Conservation (phyloP, 2,888 invertebrate genomes). For the Pammene aurita region DNA sequence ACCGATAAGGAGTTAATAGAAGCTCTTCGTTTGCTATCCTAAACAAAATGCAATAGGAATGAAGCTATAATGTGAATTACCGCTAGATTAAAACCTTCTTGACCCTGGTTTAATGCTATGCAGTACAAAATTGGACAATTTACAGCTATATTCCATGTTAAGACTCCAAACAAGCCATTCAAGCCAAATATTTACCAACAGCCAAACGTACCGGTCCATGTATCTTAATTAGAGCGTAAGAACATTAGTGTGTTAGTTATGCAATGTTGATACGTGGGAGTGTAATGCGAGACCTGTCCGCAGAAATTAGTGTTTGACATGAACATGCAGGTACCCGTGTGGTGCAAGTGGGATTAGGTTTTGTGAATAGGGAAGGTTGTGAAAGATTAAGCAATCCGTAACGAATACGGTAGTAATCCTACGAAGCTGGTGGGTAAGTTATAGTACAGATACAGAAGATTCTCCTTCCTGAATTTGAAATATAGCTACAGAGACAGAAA, state of each 20-base stretch:
- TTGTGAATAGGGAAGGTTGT: background rate
- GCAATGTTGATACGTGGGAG: slow-evolving; percentile 43
- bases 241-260: slow-evolving; percentile 41
- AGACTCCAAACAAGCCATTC: background rate
- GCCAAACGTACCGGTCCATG: slow-evolving; percentile 33
- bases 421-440: too few relatives aligned
- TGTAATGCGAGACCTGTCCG: slow-evolving; percentile 42
- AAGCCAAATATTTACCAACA: slow-evolving; percentile 21
- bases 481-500: too few relatives aligned
- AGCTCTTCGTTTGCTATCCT: too few relatives aligned
- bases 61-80: too few relatives aligned
- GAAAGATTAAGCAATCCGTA: background rate
- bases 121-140: background rate
- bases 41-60: too few relatives aligned
- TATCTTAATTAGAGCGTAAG: slow-evolving; percentile 41
- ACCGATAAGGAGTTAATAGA: too few relatives aligned
- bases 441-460: too few relatives aligned
- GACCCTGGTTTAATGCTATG: too few relatives aligned
- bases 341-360: slow-evolving; percentile 19
- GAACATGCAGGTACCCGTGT: slow-evolving; percentile 39
- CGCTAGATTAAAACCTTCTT: too few relatives aligned
- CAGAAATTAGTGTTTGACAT: slow-evolving; percentile 42
- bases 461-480: too few relatives aligned
- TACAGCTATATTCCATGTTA: slow-evolving; percentile 6
- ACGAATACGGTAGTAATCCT: too few relatives aligned